These are phyloP conservation scores for Drosophila watanabei DNA, from an alignment of 1,140 invertebrate genomes.

Conservation along the genomic window DNA sequence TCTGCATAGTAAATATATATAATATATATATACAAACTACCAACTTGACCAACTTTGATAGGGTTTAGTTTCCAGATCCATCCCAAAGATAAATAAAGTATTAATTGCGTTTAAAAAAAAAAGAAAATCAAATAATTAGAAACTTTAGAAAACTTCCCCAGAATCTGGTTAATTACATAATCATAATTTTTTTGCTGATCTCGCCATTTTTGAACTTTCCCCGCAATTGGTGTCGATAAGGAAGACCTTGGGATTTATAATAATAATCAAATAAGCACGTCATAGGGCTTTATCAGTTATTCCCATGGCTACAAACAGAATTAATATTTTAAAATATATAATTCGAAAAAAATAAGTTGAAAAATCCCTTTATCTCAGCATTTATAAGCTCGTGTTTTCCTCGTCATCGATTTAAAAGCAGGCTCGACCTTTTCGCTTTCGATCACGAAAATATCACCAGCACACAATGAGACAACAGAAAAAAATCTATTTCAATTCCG, in stretches of 20 bases:
- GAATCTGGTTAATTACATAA: background rate
- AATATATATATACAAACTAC: too few relatives aligned
- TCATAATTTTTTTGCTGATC: background rate
- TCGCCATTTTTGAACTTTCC: constrained; percentile 19
- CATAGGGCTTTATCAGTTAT: background rate
- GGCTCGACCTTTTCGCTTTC: constrained; percentile 25
- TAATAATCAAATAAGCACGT: constrained; percentile 2
- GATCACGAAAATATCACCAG: constrained; percentile 15
- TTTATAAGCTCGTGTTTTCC: background rate
- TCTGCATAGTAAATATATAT: constrained; percentile 6
- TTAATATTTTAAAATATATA: background rate
- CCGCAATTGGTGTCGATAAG: constrained; percentile 17
- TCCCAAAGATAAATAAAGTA: background rate
- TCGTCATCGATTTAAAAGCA: constrained; percentile 24
- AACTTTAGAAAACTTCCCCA: background rate
- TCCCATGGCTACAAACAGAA: background rate
- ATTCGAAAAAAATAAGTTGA: background rate
- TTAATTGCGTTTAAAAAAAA: background rate
- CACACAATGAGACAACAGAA: constrained; percentile 29
- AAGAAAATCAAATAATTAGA: background rate
- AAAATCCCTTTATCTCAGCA: background rate
- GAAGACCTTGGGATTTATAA: constrained; percentile 16
- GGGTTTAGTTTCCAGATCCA: background rate
- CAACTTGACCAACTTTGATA: too few relatives aligned
- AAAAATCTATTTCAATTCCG: constrained; percentile 18